Conservation (phyloP, 2,888 invertebrate genomes). For the Globia sparganii region DNA sequence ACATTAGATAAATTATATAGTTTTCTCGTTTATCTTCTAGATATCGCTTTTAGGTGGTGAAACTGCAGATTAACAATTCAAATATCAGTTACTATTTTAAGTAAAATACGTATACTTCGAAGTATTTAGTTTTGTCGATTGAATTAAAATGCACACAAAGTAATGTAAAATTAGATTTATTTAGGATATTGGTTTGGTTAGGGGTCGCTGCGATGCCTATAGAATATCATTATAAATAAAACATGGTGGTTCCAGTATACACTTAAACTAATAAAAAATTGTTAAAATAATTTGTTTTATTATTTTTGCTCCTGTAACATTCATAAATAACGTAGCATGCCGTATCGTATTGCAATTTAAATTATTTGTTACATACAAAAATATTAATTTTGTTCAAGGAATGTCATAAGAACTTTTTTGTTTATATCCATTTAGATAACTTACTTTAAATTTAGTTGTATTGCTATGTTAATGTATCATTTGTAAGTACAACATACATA, state of each 20-base stretch:
- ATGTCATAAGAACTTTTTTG: constrained; percentile 16
- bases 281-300: constrained; percentile 67
- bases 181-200: constrained; percentile 76
- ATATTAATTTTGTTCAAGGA: constrained; percentile 33
- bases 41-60: constrained; percentile 67
- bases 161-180: constrained; percentile 66
- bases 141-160: constrained; percentile 63
- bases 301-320: constrained; percentile 33
- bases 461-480: constrained; percentile 13
- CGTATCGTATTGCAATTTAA: neutral
- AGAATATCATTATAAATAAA: constrained; percentile 65
- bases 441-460: constrained; percentile 6
- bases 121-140: constrained; percentile 41
- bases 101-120: constrained; percentile 40
- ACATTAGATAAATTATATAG: constrained; percentile 49
- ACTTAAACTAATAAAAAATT: constrained; percentile 74
- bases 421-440: neutral
- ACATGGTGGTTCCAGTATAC: constrained; percentile 75
- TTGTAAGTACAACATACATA: constrained; percentile 29
- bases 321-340: constrained; percentile 17
- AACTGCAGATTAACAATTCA: constrained; percentile 41
- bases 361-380: constrained; percentile 11
- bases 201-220: constrained; percentile 66
- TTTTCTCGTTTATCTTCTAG: constrained; percentile 59
- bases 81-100: constrained; percentile 35